These are phyloP conservation scores for Eutrigla gurnardus DNA, from an alignment of 2,797 vertebrate species.

Conservation along the genomic window DNA sequence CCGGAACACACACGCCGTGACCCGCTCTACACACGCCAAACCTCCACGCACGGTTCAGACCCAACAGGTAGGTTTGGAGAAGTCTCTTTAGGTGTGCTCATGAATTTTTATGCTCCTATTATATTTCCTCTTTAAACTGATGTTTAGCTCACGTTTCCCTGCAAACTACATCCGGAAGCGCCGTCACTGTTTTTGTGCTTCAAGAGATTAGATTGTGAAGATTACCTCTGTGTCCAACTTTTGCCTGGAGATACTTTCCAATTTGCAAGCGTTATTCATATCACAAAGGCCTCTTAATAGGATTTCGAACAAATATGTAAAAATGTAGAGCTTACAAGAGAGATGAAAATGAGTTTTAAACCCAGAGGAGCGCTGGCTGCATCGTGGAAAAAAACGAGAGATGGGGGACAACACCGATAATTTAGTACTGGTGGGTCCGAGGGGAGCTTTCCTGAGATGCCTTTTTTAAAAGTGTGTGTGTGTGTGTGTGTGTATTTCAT, in stretches of 20 bases:
- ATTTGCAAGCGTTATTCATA: conserved; percentile 81
- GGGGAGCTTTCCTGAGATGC: conserved; percentile 62
- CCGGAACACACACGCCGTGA: conserved; percentile 50
- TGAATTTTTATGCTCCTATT: conserved; percentile 27
- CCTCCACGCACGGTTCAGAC: conserved; percentile 19
- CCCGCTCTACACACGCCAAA: conserved; percentile 28
- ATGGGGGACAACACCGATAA: conserved; percentile 71
- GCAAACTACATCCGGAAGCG: conserved; percentile 55
- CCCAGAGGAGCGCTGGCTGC: conserved; percentile 77
- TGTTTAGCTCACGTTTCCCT: conserved; percentile 49
- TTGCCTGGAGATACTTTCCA: conserved; percentile 80
- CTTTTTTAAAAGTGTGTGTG: conserved; percentile 33
- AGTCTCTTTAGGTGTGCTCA: conserved; percentile 26
- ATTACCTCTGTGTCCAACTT: conserved; percentile 83
- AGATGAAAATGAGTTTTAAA: conserved; percentile 84
- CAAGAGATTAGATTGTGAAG: conserved; percentile 77
- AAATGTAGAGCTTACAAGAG: conserved; percentile 79
- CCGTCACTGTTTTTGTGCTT: conserved; percentile 65
- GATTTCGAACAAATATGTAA: conserved; percentile 84
- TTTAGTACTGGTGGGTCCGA: conserved; percentile 67
- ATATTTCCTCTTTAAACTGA: conserved; percentile 24
- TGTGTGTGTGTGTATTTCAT: conserved; percentile 25
- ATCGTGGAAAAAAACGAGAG: conserved; percentile 73
- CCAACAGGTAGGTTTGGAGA: conserved; percentile 63
- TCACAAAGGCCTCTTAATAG: conserved; percentile 82